Base-by-base conservation (phyloP, 2,113 vertebrate species). In the Synchiropus splendidus region DNA sequence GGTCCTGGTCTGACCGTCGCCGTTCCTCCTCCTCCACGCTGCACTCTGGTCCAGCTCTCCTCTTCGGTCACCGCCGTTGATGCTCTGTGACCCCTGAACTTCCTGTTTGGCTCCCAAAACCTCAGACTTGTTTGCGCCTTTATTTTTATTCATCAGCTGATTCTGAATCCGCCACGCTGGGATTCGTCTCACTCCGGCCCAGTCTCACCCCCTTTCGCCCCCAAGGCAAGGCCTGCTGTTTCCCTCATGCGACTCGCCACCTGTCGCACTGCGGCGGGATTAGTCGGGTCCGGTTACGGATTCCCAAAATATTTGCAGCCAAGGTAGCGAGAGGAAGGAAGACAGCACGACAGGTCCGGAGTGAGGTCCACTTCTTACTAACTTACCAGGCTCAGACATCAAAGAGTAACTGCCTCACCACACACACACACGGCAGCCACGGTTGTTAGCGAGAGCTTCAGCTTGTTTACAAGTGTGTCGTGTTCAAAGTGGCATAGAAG, bases 271-370 rank as follows among this genome's bases (percentile, higher is more conserved):
- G 8, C 21, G n/a, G n/a, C n/a, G n/a, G 47, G 15, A 50, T 59
- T 37, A 48, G 16, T 1, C 39, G 54, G 51, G 33, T 75, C 48
- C 10, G 2, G 50, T 70, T 69, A 41, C 70, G 58, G 71, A 76
- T 75, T 72, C 71, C 45, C 47, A 39, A 67, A 65, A 55, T 56
- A 55, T 41, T 58, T 61, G 14, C 14, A 10, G 16, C 32, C 37
- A 10, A 52, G 37, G 32, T 27, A 39, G 13, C 31, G 37, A 12
- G 12, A n/a, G 39, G 33, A 10, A 16, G 8, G 31, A 48, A 12
- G 12, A 12, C 41, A 45, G 27, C 44, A 16, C 12, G 44, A n/a
- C 11, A 18, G 39, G 2, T 9, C 40, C 16, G 45, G 21, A 12
- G n/a, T n/a, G n/a, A n/a, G n/a, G n/a, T n/a, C n/a, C n/a, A n/a